Evolutionary conservation across 1,140 invertebrate genomes (phyloP).

Genomic region (Dinoponera quadriceps): DNA sequence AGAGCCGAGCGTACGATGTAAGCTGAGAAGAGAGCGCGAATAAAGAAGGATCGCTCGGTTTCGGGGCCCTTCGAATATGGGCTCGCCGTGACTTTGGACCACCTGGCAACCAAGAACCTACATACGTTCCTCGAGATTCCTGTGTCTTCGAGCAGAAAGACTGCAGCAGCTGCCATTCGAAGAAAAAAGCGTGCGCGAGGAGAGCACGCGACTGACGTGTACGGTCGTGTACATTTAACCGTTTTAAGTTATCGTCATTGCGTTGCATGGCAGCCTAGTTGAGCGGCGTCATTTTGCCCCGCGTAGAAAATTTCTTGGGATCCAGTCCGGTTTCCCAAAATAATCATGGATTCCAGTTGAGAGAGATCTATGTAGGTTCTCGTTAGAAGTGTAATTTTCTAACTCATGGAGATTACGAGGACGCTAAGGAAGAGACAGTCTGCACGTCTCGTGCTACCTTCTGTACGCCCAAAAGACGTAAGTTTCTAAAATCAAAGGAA

Average conservation of each 20-base stretch:
- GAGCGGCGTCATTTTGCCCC: slow-evolving; percentile 20
- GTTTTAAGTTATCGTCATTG: background rate
- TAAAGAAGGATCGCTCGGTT: slow-evolving; percentile 16
- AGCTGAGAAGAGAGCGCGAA: slow-evolving; percentile 61
- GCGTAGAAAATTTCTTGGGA: no score
- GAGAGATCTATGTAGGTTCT: no score
- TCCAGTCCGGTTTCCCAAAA: no score
- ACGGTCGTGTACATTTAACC: background rate
- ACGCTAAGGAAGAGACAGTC: no score
- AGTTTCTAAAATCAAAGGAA: no score
- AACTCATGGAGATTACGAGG: no score
- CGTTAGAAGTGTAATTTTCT: no score
- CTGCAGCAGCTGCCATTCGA: background rate
- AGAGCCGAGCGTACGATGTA: slow-evolving; percentile 61
- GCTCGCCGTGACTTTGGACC: slow-evolving; percentile 61
- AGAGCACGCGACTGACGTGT: background rate
- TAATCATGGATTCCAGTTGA: no score
- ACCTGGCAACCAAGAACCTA: slow-evolving; percentile 65
- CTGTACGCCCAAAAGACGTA: no score
- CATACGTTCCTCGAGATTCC: slow-evolving; percentile 57
- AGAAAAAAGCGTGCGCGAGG: slow-evolving; percentile 4
- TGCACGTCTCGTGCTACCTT: no score
- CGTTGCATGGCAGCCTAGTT: background rate
- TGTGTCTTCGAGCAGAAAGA: slow-evolving; percentile 44
- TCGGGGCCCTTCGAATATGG: slow-evolving; percentile 56